Conservation (phyloP, 2,888 invertebrate genomes). For the Andrena camellia region DNA sequence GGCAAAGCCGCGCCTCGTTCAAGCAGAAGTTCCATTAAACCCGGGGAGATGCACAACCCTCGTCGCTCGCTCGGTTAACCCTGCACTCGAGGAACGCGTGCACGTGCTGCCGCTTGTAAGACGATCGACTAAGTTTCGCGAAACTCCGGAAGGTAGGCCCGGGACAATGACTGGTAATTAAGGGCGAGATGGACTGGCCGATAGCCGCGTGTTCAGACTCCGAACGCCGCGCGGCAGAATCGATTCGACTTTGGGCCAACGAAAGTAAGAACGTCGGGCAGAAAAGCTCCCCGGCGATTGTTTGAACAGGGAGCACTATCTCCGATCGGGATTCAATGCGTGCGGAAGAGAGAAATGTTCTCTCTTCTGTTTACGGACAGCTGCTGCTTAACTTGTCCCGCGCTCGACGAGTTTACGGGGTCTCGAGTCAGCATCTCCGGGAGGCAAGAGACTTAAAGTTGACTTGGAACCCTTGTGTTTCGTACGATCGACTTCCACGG, state of each 20-base stretch:
- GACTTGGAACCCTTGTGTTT: neutral
- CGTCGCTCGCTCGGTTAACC: constrained; percentile 56
- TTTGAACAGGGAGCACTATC: neutral
- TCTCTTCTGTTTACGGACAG: neutral
- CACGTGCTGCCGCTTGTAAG: constrained; percentile 57
- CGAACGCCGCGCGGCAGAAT: neutral
- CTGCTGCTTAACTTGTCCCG: constrained; percentile 6
- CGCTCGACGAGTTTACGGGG: neutral
- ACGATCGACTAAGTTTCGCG: constrained; percentile 66
- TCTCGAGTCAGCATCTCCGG: neutral
- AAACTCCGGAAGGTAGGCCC: constrained; percentile 43
- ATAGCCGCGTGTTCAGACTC: constrained; percentile 31
- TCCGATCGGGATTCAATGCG: neutral
- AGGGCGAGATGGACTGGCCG: constrained; percentile 60
- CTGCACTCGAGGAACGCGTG: constrained; percentile 49
- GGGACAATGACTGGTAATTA: constrained; percentile 71
- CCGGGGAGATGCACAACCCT: constrained; percentile 53
- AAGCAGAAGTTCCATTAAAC: constrained; percentile 68
- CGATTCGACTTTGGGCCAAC: neutral
- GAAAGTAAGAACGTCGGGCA: neutral
- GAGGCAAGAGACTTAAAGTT: neutral
- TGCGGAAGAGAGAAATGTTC: neutral
- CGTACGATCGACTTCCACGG: neutral
- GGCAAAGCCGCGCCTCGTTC: constrained; percentile 39
- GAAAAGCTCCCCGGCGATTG: constrained; percentile 1